These are phyloP conservation scores for Iphiclides podalirius DNA, from an alignment of 2,888 invertebrate genomes.

Conservation along the genomic window DNA sequence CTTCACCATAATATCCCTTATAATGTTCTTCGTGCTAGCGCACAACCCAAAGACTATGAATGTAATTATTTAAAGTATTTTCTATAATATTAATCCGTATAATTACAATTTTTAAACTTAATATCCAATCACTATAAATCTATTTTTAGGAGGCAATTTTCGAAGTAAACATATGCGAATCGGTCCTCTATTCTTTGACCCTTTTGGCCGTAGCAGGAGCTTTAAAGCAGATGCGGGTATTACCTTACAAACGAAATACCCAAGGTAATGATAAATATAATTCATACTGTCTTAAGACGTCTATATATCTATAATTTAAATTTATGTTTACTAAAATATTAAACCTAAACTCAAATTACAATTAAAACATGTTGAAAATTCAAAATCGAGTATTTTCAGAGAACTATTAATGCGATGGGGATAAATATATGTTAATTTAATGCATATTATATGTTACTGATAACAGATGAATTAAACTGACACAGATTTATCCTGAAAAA, in stretches of 20 bases:
- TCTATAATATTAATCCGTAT: background rate
- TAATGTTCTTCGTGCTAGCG: slow-evolving; percentile 93
- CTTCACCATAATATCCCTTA: slow-evolving; percentile 90
- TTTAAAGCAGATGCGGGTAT: slow-evolving; percentile 83
- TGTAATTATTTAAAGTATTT: slow-evolving; percentile 42
- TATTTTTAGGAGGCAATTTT: slow-evolving; percentile 80
- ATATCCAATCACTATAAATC: slow-evolving; percentile 9
- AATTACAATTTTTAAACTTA: too few relatives aligned
- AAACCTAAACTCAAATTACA: too few relatives aligned
- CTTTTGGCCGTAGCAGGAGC: slow-evolving; percentile 82
- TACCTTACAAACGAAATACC: slow-evolving; percentile 83
- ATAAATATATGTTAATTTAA: too few relatives aligned
- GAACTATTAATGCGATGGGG: too few relatives aligned
- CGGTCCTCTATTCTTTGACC: slow-evolving; percentile 85
- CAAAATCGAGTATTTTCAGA: too few relatives aligned
- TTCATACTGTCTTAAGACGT: background rate
- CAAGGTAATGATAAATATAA: slow-evolving; percentile 54
- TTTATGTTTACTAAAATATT: background rate
- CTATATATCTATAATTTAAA: background rate
- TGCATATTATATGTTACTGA: too few relatives aligned
- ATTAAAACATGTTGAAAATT: too few relatives aligned
- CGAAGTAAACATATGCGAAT: slow-evolving; percentile 88
- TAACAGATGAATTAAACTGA: too few relatives aligned
- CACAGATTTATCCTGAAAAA: too few relatives aligned
- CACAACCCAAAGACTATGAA: slow-evolving; percentile 81